Evolutionary conservation across 2,797 vertebrate species (phyloP).

Genomic region (Rhincodon typus): DNA sequence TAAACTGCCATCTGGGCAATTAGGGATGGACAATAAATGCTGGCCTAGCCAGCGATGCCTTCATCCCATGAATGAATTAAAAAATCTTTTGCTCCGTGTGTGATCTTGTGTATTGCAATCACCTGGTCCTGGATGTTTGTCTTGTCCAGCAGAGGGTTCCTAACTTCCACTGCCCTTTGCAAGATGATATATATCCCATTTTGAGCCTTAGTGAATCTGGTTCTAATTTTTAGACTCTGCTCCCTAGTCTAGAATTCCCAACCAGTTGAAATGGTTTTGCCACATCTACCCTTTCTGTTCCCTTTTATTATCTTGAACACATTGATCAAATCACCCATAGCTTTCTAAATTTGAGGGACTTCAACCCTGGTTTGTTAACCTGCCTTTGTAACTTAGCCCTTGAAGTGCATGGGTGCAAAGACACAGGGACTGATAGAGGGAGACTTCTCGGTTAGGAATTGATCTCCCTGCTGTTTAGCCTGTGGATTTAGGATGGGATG

Average conservation of each 20-base stretch:
- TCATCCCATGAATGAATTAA: too few species aligned
- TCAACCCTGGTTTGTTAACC: not conserved
- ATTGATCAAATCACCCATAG: not conserved
- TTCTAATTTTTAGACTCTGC: not conserved
- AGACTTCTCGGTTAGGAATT: not conserved
- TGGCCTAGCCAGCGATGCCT: too few species aligned
- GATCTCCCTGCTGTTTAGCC: not conserved
- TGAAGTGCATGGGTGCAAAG: not conserved
- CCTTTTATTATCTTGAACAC: not conserved
- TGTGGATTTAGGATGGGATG: not conserved
- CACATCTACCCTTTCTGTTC: not conserved
- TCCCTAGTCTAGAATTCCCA: not conserved
- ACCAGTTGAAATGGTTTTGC: not conserved
- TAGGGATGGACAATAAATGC: too few species aligned
- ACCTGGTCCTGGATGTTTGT: too few species aligned
- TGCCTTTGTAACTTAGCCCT: not conserved
- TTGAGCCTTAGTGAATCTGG: not conserved
- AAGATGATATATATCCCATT: not conserved
- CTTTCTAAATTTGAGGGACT: not conserved
- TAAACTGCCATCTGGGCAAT: too few species aligned
- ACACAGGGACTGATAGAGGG: not conserved
- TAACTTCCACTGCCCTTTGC: not conserved
- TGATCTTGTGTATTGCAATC: too few species aligned
- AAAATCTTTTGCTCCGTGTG: too few species aligned
- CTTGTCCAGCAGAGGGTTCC: not conserved